Conservation (phyloP, 2,797 vertebrate genomes). For the Merluccius polli region DNA sequence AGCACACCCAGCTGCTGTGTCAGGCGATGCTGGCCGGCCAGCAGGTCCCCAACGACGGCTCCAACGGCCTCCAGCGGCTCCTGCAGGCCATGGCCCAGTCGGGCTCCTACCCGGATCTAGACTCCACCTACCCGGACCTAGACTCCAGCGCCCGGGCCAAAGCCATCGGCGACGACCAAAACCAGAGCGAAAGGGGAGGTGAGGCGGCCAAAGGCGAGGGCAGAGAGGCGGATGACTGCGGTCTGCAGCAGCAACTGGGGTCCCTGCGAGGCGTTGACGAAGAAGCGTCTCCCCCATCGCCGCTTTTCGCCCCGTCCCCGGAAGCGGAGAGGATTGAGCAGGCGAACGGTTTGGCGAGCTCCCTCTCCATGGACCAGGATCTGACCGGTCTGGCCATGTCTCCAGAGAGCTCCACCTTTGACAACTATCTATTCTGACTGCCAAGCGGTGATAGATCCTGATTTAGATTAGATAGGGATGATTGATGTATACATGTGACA, state of each 20-base stretch:
- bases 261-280: conserved; percentile 22
- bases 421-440: conserved; percentile 26
- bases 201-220: conserved; percentile 28
- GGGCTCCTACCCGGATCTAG: conserved; percentile 54
- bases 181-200: conserved; percentile 7
- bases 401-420: conserved; percentile 49
- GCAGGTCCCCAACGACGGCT: conserved; percentile 1
- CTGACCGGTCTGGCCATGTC: conserved; percentile 35
- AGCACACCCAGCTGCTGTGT: conserved; percentile 62
- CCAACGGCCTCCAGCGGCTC: conserved; percentile 45
- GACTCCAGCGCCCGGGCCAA: conserved; percentile 18
- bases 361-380: conserved; percentile 12
- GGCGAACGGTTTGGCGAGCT: conserved; percentile 1
- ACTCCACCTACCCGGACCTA: conserved; percentile 22
- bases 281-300: conserved; percentile 50
- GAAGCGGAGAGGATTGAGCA: conserved; percentile 25
- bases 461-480: background rate
- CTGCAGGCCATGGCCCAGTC: conserved; percentile 60
- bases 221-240: conserved; percentile 4
- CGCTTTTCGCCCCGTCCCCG: conserved; percentile 55
- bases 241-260: background rate
- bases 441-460: background rate
- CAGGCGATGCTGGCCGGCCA: conserved; percentile 40
- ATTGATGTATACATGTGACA: background rate
- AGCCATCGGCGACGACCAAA: conserved; percentile 1